A percentile compares a stretch with the other conserved stretches of the same genome.
Evolutionary conservation across 2,888 invertebrate genomes (phyloP).

Genomic region (Drosophila peninsularis): DNA sequence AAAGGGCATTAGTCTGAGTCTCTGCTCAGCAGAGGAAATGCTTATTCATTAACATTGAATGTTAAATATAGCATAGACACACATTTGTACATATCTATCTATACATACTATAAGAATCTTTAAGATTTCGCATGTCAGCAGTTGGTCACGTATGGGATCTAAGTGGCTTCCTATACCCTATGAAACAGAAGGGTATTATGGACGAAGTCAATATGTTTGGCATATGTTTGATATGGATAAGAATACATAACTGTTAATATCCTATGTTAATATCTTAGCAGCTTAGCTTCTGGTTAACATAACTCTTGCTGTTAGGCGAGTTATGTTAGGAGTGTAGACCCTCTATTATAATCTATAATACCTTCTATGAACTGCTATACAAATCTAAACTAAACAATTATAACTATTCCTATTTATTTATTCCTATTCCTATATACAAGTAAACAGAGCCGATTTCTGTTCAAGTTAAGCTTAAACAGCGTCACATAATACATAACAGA

Average conservation of each 20-base stretch:
- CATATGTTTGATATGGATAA: background rate
- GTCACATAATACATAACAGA: background rate
- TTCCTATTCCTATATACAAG: too few species aligned
- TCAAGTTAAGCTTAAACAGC: background rate
- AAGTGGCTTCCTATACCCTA: conserved; percentile 7
- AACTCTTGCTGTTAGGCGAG: too few species aligned
- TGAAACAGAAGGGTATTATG: background rate
- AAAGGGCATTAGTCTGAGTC: background rate
- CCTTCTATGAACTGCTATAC: too few species aligned
- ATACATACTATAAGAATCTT: conserved; percentile 1
- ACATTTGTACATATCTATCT: conserved; percentile 1
- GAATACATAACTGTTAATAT: too few species aligned
- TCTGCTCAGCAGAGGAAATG: background rate
- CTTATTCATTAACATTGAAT: conserved; percentile 9
- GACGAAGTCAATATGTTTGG: background rate
- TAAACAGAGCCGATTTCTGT: background rate
- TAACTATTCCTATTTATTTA: background rate
- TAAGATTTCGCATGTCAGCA: conserved; percentile 18
- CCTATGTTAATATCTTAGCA: too few species aligned
- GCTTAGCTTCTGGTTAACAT: too few species aligned
- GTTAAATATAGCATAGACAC: conserved; percentile 13
- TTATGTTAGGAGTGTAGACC: too few species aligned
- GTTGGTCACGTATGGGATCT: conserved; percentile 41
- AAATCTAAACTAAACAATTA: background rate
- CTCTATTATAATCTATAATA: background rate